Conservation (phyloP, 2,797 vertebrate genomes). For the Anniella stebbinsi region DNA sequence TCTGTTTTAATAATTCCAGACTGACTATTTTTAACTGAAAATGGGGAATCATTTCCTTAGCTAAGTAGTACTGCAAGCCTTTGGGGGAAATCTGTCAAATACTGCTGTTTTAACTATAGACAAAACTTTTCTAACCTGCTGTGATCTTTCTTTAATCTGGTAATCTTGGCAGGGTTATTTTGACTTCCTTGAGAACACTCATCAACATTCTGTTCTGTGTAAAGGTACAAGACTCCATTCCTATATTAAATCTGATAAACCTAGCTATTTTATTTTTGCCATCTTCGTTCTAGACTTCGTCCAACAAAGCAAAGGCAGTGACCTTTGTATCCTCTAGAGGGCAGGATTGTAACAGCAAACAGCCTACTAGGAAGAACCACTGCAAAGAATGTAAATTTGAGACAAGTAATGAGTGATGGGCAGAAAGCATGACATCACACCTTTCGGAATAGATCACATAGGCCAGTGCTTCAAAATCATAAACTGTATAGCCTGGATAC, state of each 20-base stretch:
- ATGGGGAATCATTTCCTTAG: background rate
- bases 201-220: background rate
- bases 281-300: background rate
- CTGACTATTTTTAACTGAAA: background rate
- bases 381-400: slow-evolving; percentile 1
- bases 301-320: background rate
- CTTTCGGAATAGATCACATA: slow-evolving; percentile 27
- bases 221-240: background rate
- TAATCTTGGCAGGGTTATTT: background rate
- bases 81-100: background rate
- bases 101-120: background rate
- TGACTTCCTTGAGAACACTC: background rate
- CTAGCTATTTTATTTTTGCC: background rate
- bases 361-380: background rate
- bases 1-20: background rate
- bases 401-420: slow-evolving; percentile 15
- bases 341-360: slow-evolving; percentile 3
- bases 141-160: background rate
- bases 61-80: background rate
- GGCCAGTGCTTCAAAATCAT: slow-evolving; percentile 21
- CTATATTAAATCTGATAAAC: background rate
- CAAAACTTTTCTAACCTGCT: background rate
- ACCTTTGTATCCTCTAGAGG: slow-evolving; percentile 22
- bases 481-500: background rate
- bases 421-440: slow-evolving; percentile 8